phyloP scores from a whole-genome alignment of 1,140 invertebrate species.

The Drosophila sechellia region DNA sequence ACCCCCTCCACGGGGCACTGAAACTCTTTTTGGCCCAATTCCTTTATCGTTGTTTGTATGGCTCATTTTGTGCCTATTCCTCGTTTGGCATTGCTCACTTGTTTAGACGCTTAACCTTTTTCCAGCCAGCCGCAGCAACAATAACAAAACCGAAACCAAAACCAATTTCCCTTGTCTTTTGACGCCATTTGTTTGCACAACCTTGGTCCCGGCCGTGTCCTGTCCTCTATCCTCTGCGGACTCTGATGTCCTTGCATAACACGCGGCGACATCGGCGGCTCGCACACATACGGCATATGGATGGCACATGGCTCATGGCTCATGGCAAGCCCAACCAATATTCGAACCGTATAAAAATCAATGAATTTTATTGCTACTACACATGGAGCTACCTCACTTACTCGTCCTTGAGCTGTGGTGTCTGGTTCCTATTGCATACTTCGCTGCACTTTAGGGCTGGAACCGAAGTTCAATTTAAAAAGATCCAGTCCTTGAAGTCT shows the following conservation, averaged over 20 bases:
- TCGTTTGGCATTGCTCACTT: conserved; percentile 77
- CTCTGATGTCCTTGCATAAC: conserved; percentile 30
- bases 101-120: conserved; percentile 77
- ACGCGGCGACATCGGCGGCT: conserved; percentile 45
- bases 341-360: conserved; percentile 64
- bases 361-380: conserved; percentile 73
- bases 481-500: background rate
- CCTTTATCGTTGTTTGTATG: conserved; percentile 60
- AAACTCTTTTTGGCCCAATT: conserved; percentile 29
- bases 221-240: conserved; percentile 6
- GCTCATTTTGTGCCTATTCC: conserved; percentile 68
- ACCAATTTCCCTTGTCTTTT: conserved; percentile 72
- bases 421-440: conserved; percentile 33
- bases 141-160: conserved; percentile 52
- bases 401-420: conserved; percentile 18
- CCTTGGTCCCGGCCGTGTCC: conserved; percentile 47
- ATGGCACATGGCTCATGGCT: too few relatives aligned
- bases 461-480: background rate
- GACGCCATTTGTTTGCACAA: conserved; percentile 76
- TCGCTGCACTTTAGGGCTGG: conserved; percentile 46
- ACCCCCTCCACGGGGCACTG: background rate
- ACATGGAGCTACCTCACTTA: conserved; percentile 24
- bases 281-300: conserved; percentile 35
- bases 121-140: conserved; percentile 39
- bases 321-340: conserved; percentile 53